Evolutionary conservation across 2,797 vertebrate species (phyloP), one percentile per base, ranked within the genome.

Genomic region (Nasua narica): DNA sequence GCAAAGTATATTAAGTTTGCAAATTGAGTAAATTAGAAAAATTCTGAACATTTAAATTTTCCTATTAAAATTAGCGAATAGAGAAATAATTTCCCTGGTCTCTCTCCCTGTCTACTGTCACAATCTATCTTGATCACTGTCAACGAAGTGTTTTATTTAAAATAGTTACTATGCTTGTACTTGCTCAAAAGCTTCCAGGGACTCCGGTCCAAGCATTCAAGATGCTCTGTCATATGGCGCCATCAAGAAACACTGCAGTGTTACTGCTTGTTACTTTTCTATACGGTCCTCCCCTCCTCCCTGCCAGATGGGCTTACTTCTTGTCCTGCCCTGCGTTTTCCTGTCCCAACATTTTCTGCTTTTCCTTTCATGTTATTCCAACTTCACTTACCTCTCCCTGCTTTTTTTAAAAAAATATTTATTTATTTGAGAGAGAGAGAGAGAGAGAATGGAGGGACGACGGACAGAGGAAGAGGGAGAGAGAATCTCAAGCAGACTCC

Each of bases 21-120:
- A 96, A 94, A 87, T 37, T 77, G 18, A 83, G 54, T 69, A 62
- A 84, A 69, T 25, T 40, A 62, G 60, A 83, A 97, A 60, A 60
- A 50, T 29, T 25, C 21, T 78, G 37, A 88, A 48, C 32, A 82
- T 21, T 86, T 81, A 90, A 69, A 70, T 70, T 70, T 96, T 54
- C 27, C 74, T 58, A 29, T 54, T 79, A 77, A 90, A 87, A 62
- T 62, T 50, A 95, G 9, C 2, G 21, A 70, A 16, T 6, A 79
- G 54, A 74, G 70, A 81, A 70, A 23, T 1, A 2, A 25, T 50
- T 78, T 19, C 69, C 13, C 46, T 46, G 52, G 54, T 74, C 27
- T 77, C n/a, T 32, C 58, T 79, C 37, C 21, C 40, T 60, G 18
- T 40, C 11, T 46, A 23, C 58, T n/a, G 56, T 18, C 37, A 32